A percentile compares a stretch with the other conserved stretches of the same genome.
phyloP scores from a whole-genome alignment of 1,140 invertebrate species.

The Drosophila melanogaster region Release_6_plus_ISO1_MT NT_033779.5:16201001-16201500 shows the following conservation, averaged over 20 bases:
- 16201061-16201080: slow-evolving; percentile 7
- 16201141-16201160: slow-evolving; percentile 50
- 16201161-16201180: background rate
- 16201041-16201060: slow-evolving; percentile 15
- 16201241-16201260: too few species aligned
- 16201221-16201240: too few species aligned
- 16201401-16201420: background rate
- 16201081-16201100: slow-evolving; percentile 33
- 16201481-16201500: slow-evolving; percentile 61
- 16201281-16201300: too few species aligned
- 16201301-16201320: too few species aligned
- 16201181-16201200: too few species aligned
- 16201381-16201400: background rate
- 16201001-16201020: slow-evolving; percentile 12
- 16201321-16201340: too few species aligned
- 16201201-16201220: background rate
- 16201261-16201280: too few species aligned
- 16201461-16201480: background rate
- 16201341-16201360: too few species aligned
- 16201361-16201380: background rate
- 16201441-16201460: slow-evolving; percentile 1
- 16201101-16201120: slow-evolving; percentile 33
- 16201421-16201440: background rate
- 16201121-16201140: slow-evolving; percentile 26
- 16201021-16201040: slow-evolving; percentile 13